Evolutionary conservation across 1,140 invertebrate species (phyloP), one percentile per base, ranked within the genome.

Genomic region (Nephotettix cincticeps): DNA sequence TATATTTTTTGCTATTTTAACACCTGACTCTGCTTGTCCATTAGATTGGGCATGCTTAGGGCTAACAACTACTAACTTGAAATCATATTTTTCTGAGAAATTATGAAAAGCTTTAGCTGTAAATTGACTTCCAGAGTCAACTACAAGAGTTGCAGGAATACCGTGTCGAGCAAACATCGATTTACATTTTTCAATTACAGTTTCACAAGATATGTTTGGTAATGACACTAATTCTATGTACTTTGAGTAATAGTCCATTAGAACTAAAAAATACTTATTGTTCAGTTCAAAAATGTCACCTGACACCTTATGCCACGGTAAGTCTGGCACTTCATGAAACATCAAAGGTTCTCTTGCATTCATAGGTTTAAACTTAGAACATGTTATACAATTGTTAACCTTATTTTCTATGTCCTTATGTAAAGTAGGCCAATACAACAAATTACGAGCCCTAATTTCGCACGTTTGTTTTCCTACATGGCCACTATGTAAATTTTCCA

Each of bases 391-490:
- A 36, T 14, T 14, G 4, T 36, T 14, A 0, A 81, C 74, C 19
- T 74, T 63, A 28, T 77, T 61, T 70, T 73, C 71, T 43, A 81
- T 79, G 23, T 81, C 73, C 17, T 70, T 73, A 47, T 72, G 63
- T 66, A 77, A 72, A 17, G 64, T 56, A 32, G 76, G 76, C 75
- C 75, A 78, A 56, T 73, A 78, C 21, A 76, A 27, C 11, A 74
- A 36, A 14, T 36, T 36, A 58, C 67, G 32, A 11, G 73, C 74
- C 68, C 68, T 66, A 9, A 54, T 66, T 45, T 74, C 74, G n/a
- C 54, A 71, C 54, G 75, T 78, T 54, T 75, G 47, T 19, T 76
- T 73, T 1, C 78, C 77, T 14, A 75, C 30, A 68, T 78, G 77
- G 65, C 64, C 71, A n/a, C 74, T 40, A 67, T 79, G 75, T 30